phyloP scores from a whole-genome alignment of 1,140 invertebrate species.

The Philotrypesis tridentata region DNA sequence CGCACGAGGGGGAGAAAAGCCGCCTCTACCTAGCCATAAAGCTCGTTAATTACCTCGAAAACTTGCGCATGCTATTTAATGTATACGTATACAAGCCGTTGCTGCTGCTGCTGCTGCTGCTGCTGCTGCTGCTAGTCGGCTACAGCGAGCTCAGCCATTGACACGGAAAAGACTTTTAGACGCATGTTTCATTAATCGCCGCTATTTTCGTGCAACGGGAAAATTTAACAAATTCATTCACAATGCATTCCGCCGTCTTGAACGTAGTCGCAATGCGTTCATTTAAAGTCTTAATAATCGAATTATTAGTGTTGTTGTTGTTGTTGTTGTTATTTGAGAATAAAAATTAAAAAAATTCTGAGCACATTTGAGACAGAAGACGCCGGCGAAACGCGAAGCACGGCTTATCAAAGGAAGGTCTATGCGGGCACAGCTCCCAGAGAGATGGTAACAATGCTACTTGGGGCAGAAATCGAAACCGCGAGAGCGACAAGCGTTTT shows the following conservation, averaged over 20 bases:
- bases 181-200: not conserved
- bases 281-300: too few relatives aligned
- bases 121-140: not conserved
- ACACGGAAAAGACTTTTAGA: slow-evolving; percentile 7
- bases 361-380: not conserved
- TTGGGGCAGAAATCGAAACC: not conserved
- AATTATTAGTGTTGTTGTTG: too few relatives aligned
- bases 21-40: slow-evolving; percentile 15
- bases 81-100: not conserved
- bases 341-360: not conserved
- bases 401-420: not conserved
- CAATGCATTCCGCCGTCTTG: too few relatives aligned
- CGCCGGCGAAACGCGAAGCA: too few relatives aligned
- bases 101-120: not conserved
- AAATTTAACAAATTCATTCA: too few relatives aligned
- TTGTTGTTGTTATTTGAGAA: too few relatives aligned
- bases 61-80: not conserved
- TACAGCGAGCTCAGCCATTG: not conserved
- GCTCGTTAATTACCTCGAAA: slow-evolving; percentile 33
- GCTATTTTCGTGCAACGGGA: too few relatives aligned
- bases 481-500: not conserved
- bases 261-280: too few relatives aligned
- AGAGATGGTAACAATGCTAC: not conserved
- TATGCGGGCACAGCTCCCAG: not conserved
- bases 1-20: not conserved